These are phyloP conservation scores for Hypsibius dujardini DNA, from an alignment of 1,140 invertebrate species.

Conservation along the genomic window DNA sequence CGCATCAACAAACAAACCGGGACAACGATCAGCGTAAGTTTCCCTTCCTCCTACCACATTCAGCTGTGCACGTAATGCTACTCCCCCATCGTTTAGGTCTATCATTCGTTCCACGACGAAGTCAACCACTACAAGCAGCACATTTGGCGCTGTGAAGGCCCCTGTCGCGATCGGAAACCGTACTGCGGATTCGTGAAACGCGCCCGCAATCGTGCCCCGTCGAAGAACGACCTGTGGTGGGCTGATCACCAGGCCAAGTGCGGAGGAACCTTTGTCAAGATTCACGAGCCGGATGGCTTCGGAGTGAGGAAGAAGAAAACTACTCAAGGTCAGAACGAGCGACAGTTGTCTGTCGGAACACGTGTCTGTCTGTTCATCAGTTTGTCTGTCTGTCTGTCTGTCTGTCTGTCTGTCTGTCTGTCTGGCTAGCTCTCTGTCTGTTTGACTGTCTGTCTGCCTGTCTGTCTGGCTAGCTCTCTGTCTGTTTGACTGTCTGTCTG, in stretches of 20 bases:
- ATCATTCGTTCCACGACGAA: conserved; percentile 73
- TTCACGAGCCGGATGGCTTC: conserved; percentile 46
- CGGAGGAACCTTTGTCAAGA: conserved; percentile 68
- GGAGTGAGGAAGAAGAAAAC: conserved; percentile 32
- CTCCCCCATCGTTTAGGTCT: conserved; percentile 41
- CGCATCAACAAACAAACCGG: conserved; percentile 72
- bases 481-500: no score
- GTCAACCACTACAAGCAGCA: conserved; percentile 49
- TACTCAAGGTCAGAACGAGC: no score
- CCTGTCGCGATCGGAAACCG: conserved; percentile 56
- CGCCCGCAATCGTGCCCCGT: conserved; percentile 55
- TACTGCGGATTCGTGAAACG: conserved; percentile 57
- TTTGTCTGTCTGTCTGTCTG: no score
- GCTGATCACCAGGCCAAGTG: conserved; percentile 54
- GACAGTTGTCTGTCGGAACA: no score
- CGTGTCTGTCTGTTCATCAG: no score
- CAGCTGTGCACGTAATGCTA: conserved; percentile 13
- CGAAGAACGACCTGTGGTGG: conserved; percentile 77
- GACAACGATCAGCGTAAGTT: conserved; percentile 60
- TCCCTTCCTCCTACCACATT: conserved; percentile 17
- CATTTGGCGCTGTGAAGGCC: conserved; percentile 70
- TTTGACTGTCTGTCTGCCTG: no score
- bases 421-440: no score
- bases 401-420: no score
- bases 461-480: no score